These are phyloP conservation scores for Vombatus ursinus DNA, from an alignment of 2,113 vertebrate species.

Conservation along the genomic window DNA sequence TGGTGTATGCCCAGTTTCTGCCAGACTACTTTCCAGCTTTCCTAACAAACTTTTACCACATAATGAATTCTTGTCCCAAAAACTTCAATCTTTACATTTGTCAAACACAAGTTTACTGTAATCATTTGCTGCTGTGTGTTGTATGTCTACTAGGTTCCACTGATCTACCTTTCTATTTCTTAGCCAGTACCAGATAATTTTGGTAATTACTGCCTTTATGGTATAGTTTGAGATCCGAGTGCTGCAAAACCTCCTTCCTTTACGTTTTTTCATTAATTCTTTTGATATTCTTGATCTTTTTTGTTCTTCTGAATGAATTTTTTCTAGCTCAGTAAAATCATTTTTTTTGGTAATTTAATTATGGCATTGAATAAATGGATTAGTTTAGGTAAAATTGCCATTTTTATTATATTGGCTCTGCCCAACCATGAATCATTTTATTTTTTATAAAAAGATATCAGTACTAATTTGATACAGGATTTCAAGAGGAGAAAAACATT, in stretches of 20 bases:
- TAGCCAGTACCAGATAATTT: not conserved
- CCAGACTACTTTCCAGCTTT: not conserved
- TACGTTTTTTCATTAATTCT: not conserved
- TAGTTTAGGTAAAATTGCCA: not conserved
- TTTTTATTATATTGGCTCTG: not conserved
- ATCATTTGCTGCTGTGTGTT: not conserved
- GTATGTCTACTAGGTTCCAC: not conserved
- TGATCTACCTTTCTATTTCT: not conserved
- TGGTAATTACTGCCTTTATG: not conserved
- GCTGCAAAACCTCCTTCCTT: not conserved
- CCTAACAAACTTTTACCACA: not conserved
- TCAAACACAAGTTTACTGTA: not conserved
- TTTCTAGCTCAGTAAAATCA: not conserved
- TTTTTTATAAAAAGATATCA: not conserved
- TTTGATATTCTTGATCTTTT: not conserved
- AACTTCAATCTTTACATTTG: not conserved
- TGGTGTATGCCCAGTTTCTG: not conserved
- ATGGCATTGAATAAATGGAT: not conserved
- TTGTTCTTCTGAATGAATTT: not conserved
- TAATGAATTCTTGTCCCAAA: not conserved
- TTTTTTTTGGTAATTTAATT: not conserved
- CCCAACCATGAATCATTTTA: not conserved
- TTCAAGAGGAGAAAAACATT: constrained; percentile 27
- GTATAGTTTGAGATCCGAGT: not conserved
- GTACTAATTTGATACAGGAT: constrained; percentile 39